phyloP scores from a whole-genome alignment of 1,140 invertebrate genomes.

The Cryptotermes secundus region DNA sequence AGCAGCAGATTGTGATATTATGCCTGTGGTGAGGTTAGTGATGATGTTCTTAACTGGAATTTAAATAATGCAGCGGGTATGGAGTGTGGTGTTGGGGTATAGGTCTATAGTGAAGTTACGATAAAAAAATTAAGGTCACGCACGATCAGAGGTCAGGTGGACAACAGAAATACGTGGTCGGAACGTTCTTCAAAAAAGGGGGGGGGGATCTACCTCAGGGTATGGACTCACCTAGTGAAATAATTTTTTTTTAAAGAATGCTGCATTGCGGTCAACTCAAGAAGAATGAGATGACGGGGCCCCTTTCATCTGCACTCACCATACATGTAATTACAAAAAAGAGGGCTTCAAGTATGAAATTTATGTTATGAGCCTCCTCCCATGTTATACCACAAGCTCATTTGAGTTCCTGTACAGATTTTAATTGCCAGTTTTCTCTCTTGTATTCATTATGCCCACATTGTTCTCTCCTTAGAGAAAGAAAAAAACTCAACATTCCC shows the following conservation, averaged over 20 bases:
- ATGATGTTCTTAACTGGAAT: neutral
- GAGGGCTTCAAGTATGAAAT: neutral
- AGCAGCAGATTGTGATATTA: neutral
- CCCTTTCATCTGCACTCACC: constrained; percentile 9
- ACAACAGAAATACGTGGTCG: neutral
- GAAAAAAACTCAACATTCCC: neutral
- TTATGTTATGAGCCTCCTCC: neutral
- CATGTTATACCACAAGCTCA: neutral
- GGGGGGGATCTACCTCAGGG: neutral
- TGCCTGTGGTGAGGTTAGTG: neutral
- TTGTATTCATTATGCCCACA: neutral
- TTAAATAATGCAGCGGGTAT: neutral
- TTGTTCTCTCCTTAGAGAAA: neutral
- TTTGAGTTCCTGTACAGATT: constrained; percentile 1
- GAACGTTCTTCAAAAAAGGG: neutral
- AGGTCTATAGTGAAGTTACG: neutral
- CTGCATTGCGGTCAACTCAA: constrained; percentile 4
- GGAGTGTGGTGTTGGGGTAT: neutral
- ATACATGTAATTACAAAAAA: constrained; percentile 8
- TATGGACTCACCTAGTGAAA: neutral
- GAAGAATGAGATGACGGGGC: neutral
- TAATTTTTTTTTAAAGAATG: neutral
- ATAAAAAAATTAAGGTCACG: neutral
- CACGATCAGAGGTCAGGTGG: constrained; percentile 12
- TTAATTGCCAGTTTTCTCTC: constrained; percentile 16